phyloP scores from a whole-genome alignment of 2,113 vertebrate species.

The Bos indicus region DNA sequence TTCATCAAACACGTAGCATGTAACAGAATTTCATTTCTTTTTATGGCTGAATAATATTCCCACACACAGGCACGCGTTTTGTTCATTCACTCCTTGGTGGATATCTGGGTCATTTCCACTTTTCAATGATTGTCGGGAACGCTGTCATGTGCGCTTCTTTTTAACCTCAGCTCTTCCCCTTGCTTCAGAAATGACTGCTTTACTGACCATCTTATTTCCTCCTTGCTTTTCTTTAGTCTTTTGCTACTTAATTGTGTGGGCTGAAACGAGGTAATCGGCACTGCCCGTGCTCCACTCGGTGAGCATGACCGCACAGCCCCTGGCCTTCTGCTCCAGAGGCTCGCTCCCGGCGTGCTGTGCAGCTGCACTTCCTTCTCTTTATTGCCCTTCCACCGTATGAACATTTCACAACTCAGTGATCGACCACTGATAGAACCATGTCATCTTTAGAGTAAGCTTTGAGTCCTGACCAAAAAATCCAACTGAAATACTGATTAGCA shows the following conservation, averaged over 20 bases:
- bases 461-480: background rate
- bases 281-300: background rate
- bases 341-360: background rate
- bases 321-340: background rate
- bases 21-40: background rate
- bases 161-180: background rate
- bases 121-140: background rate
- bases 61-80: fast-evolving
- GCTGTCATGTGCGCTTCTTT: background rate
- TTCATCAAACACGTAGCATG: too few species aligned
- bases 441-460: background rate
- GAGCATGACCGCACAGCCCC: background rate
- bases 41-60: background rate
- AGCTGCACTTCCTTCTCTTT: background rate
- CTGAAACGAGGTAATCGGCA: background rate
- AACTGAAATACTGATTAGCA: background rate
- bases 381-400: background rate
- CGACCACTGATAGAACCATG: background rate
- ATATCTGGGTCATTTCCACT: background rate
- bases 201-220: background rate
- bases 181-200: background rate
- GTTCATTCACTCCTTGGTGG: background rate
- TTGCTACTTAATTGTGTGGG: background rate
- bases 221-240: background rate
- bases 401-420: background rate